Base-by-base conservation (phyloP, 2,888 invertebrate genomes). In the Diachrysia chrysitis region DNA sequence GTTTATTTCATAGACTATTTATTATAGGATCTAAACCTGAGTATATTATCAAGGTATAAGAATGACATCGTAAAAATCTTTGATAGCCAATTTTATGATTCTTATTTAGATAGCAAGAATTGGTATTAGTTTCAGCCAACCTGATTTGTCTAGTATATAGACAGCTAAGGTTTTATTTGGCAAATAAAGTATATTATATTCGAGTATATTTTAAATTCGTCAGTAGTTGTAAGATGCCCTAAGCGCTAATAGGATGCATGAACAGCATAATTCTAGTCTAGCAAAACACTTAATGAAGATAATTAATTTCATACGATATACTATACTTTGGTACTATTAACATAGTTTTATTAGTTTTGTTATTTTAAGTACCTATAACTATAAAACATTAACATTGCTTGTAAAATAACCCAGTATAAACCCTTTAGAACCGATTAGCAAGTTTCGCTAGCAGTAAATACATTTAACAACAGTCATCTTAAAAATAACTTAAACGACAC, bases 41-140 rank as follows among this genome's bases (percentile, higher is more conserved):
- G 37, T 56, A 29, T 58, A 58, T 61, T 63, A 71, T 76, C 57
- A 63, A 74, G 61, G 48, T 62, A 51, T 53, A n/a, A n/a, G n/a
- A n/a, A 60, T 17, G 17, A 29, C 58, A 61, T 74, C 74, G 53
- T 78, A 74, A 78, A 37, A 78, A 7, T 67, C 16, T 78, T 58
- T 74, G 48, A 74, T 74, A 65, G 60, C 53, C 74, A 56, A 63
- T 71, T 42, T 37, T 29, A 51, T 53, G 78, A 76, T 74, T 48
- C 58, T 65, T 59, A 71, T 67, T 68, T 61, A 17, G 67, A 67
- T 78, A 63, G 58, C 63, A 61, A 17, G 23, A 25, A 67, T 55
- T 9, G 23, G n/a, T 73, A 65, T 35, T 19, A 42, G 63, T 66
- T 58, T 68, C 71, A 58, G 71, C 58, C 58, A 54, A 66, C 37